These are phyloP conservation scores for Hemicrepidius hirtus DNA, from an alignment of 2,888 invertebrate genomes.

Conservation along the genomic window DNA sequence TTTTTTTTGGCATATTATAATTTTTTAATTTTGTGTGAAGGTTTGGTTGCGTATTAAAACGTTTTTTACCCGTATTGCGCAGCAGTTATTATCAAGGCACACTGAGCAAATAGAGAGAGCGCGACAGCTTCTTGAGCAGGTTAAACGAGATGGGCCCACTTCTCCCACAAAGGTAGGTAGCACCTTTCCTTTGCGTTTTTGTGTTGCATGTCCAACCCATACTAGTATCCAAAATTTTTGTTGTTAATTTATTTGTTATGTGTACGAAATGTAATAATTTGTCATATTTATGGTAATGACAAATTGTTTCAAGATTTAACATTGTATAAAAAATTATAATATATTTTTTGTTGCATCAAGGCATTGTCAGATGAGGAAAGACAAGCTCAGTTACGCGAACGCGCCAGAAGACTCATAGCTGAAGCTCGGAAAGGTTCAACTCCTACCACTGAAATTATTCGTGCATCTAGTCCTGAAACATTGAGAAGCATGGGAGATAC, in stretches of 20 bases:
- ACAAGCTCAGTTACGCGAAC: constrained; percentile 88
- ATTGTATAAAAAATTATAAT: too few species aligned
- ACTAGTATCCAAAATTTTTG: too few species aligned
- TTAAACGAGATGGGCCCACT: constrained; percentile 76
- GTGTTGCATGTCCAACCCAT: background rate
- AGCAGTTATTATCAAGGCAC: constrained; percentile 86
- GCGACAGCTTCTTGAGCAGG: constrained; percentile 86
- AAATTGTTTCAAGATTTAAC: too few species aligned
- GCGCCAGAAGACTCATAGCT: constrained; percentile 92
- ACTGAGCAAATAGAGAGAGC: constrained; percentile 91
- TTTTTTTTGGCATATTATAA: constrained; percentile 29
- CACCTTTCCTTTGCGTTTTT: constrained; percentile 1
- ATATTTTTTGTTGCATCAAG: constrained; percentile 36
- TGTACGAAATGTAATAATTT: too few species aligned
- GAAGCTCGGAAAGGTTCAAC: constrained; percentile 83
- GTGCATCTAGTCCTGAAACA: constrained; percentile 65
- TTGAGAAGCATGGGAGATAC: constrained; percentile 61
- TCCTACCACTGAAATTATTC: constrained; percentile 69
- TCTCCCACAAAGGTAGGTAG: constrained; percentile 73
- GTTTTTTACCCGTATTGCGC: constrained; percentile 71
- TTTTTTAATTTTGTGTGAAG: constrained; percentile 62
- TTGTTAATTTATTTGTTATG: constrained; percentile 8
- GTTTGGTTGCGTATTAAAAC: constrained; percentile 68
- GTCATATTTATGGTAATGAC: too few species aligned
- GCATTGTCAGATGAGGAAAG: constrained; percentile 85